Evolutionary conservation across 2,888 invertebrate species (phyloP).

Genomic region (Apotomis betuletana): DNA sequence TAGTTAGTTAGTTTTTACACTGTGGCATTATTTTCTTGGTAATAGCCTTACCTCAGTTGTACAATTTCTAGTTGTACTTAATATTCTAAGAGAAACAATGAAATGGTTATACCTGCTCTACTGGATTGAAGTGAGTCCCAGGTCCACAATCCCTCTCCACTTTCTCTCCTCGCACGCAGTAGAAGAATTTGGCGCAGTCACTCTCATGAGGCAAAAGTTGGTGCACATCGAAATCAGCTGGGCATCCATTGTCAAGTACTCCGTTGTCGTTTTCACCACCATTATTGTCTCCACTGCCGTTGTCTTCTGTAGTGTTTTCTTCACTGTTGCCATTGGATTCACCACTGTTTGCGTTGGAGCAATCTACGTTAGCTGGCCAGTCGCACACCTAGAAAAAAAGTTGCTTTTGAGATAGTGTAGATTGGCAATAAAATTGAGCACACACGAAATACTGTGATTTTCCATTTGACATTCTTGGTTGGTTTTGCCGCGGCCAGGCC

Average conservation of each 20-base stretch:
- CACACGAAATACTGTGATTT: too few relatives aligned
- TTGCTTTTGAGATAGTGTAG: too few relatives aligned
- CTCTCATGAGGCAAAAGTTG: conserved; percentile 43
- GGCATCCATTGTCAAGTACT: conserved; percentile 40
- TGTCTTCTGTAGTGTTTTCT: conserved; percentile 11
- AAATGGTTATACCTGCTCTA: conserved; percentile 27
- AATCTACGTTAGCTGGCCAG: conserved; percentile 49
- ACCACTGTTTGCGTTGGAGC: conserved; percentile 41
- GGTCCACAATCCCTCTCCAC: conserved; percentile 35
- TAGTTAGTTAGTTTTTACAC: too few relatives aligned
- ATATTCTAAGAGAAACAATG: neutral
- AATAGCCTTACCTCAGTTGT: too few relatives aligned
- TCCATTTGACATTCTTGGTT: too few relatives aligned
- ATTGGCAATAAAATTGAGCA: too few relatives aligned
- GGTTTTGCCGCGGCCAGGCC: too few relatives aligned
- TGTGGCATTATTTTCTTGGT: too few relatives aligned
- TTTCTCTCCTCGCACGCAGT: conserved; percentile 43
- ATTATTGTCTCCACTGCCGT: neutral
- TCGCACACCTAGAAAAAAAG: conserved; percentile 46
- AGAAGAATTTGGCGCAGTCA: conserved; percentile 45
- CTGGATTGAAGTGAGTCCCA: conserved; percentile 44
- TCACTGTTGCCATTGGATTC: conserved; percentile 18
- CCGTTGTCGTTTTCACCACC: conserved; percentile 30
- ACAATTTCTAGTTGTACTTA: too few relatives aligned
- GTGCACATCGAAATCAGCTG: conserved; percentile 42